phyloP scores from a whole-genome alignment of 2,888 invertebrate species.

The Biston betularia region DNA sequence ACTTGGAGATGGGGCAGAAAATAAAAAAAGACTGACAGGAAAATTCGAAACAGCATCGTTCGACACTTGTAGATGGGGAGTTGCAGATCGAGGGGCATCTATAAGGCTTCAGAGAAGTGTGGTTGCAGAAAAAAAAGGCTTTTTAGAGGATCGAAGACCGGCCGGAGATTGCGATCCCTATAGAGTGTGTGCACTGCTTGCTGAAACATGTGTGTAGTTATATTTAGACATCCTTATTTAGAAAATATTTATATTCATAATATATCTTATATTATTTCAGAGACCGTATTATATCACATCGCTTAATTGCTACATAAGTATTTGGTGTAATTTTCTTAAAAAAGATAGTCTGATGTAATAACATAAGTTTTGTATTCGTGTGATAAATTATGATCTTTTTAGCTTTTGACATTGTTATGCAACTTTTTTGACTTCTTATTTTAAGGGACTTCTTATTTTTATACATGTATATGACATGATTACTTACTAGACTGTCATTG shows the following conservation, averaged over 20 bases:
- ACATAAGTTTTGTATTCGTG: not conserved
- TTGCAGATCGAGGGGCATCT: slow-evolving; percentile 96
- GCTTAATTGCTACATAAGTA: too few species aligned
- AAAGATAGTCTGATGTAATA: too few species aligned
- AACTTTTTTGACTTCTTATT: not conserved
- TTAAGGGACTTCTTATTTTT: not conserved
- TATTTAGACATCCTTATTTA: not conserved
- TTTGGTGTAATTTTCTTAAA: too few species aligned
- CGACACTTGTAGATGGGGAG: slow-evolving; percentile 94
- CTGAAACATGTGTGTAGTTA: slow-evolving; percentile 57
- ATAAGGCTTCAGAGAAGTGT: slow-evolving; percentile 97
- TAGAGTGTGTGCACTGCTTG: slow-evolving; percentile 80
- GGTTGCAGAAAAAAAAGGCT: slow-evolving; percentile 94
- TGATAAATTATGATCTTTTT: not conserved
- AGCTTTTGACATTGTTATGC: not conserved
- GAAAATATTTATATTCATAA: too few species aligned
- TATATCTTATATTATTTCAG: too few species aligned
- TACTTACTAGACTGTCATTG: not conserved
- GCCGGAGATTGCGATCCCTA: slow-evolving; percentile 97
- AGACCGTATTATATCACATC: too few species aligned
- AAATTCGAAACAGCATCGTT: slow-evolving; percentile 97
- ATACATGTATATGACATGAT: not conserved
- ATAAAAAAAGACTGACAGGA: slow-evolving; percentile 96
- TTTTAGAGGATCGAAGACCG: slow-evolving; percentile 97
- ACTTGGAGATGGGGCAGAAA: slow-evolving; percentile 95